Percentiles rank a stretch among this genome's conserved stretches.
Evolutionary conservation across 2,113 vertebrate genomes (phyloP).

Genomic region (Lepisosteus osseus): DNA sequence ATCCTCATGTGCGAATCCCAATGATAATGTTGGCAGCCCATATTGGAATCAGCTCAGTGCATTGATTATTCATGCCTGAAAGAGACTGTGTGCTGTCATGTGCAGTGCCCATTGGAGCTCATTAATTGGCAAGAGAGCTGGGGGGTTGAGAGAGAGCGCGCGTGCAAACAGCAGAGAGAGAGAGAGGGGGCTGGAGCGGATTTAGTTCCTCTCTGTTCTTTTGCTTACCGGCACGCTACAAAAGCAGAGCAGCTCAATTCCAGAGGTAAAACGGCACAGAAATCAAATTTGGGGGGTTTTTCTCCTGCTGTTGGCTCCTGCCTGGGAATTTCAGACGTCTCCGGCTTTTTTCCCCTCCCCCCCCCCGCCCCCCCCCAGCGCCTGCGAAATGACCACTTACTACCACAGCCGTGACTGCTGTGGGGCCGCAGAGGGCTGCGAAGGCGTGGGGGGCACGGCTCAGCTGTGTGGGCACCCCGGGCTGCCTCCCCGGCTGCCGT

Average conservation of each 20-base stretch:
- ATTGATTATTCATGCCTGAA: slow-evolving; percentile 81
- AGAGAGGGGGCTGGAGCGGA: slow-evolving; percentile 34
- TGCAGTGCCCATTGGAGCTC: slow-evolving; percentile 58
- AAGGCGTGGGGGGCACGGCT: slow-evolving; percentile 36
- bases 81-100: slow-evolving; percentile 53
- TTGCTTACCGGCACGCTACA: not conserved
- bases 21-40: slow-evolving; percentile 32
- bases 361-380: slow-evolving; percentile 21
- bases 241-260: not conserved
- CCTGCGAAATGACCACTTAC: slow-evolving; percentile 46
- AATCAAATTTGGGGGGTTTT: not conserved
- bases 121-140: slow-evolving; percentile 61
- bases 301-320: slow-evolving; percentile 1
- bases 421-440: slow-evolving; percentile 35
- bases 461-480: slow-evolving; percentile 38
- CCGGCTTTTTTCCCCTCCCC: not conserved
- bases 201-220: slow-evolving; percentile 26
- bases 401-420: slow-evolving; percentile 31
- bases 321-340: not conserved
- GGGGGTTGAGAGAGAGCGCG: slow-evolving; percentile 36
- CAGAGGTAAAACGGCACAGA: not conserved
- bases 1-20: too few relatives aligned
- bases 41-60: slow-evolving; percentile 55
- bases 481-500: slow-evolving; percentile 26
- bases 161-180: slow-evolving; percentile 18